phyloP scores from a whole-genome alignment of 2,113 vertebrate genomes.

The Dromaius novaehollandiae region DNA sequence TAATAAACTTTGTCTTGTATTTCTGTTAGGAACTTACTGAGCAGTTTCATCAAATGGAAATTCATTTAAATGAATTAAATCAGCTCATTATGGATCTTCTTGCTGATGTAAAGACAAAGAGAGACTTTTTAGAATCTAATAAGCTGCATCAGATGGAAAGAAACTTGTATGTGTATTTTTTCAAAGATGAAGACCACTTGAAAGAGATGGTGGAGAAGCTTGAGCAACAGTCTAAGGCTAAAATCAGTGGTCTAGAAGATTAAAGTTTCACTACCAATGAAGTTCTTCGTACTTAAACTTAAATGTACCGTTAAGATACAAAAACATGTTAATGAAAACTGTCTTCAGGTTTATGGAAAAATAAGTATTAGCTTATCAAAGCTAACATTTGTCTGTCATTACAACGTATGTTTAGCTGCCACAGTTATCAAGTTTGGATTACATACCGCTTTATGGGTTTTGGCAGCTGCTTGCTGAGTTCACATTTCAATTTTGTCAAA shows the following conservation, averaged over 20 bases:
- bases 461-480: not conserved
- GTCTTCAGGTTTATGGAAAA: not conserved
- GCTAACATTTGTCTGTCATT: not conserved
- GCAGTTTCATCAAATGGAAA: conserved; percentile 80
- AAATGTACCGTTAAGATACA: not conserved
- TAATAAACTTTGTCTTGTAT: not conserved
- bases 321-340: not conserved
- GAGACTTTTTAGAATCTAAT: conserved; percentile 80
- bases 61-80: conserved; percentile 81
- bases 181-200: conserved; percentile 81
- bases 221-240: conserved; percentile 74
- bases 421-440: not conserved
- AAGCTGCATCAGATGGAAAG: conserved; percentile 82
- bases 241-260: conserved; percentile 46
- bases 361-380: not conserved
- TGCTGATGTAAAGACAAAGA: conserved; percentile 84
- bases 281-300: not conserved
- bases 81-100: conserved; percentile 80
- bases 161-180: conserved; percentile 89
- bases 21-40: conserved; percentile 81
- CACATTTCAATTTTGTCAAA: not conserved
- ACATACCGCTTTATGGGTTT: not conserved
- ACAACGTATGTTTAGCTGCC: not conserved
- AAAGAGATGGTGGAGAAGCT: conserved; percentile 84
- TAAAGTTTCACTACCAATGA: not conserved